Conservation (phyloP, 2,113 vertebrate species). For the Aphyosemion australe region DNA sequence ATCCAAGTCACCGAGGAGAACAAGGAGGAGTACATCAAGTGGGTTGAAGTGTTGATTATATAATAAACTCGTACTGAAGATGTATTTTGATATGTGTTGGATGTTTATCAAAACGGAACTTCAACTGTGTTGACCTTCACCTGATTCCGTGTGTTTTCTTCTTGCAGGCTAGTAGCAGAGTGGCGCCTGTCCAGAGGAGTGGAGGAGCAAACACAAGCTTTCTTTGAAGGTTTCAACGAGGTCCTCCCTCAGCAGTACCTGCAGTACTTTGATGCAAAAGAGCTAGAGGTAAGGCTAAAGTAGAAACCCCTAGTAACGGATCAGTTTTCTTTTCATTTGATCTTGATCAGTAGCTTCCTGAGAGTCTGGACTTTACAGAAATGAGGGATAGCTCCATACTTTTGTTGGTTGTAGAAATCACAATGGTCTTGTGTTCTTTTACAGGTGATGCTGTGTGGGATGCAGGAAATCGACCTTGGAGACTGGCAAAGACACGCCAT, state of each 20-base stretch:
- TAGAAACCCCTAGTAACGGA: not conserved
- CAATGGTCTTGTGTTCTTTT: not conserved
- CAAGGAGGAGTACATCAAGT: slow-evolving; percentile 99
- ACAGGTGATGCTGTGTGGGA: slow-evolving; percentile 97
- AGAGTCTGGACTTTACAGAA: not conserved
- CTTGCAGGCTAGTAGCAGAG: slow-evolving; percentile 90
- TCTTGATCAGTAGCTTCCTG: too few relatives aligned
- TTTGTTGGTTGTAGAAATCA: not conserved
- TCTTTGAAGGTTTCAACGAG: slow-evolving; percentile 98
- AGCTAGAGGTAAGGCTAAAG: slow-evolving; percentile 86
- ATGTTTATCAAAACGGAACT: not conserved
- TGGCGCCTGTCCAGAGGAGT: slow-evolving; percentile 96
- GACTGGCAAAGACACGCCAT: slow-evolving; percentile 97
- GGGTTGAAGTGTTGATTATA: not conserved
- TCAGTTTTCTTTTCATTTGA: too few relatives aligned
- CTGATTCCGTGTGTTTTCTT: not conserved
- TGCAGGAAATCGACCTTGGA: slow-evolving; percentile 96
- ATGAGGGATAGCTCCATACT: not conserved
- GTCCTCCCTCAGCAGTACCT: slow-evolving; percentile 97
- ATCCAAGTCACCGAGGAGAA: slow-evolving; percentile 97
- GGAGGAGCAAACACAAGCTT: slow-evolving; percentile 96
- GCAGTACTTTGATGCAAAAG: slow-evolving; percentile 98
- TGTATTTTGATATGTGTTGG: not conserved
- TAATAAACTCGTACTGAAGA: not conserved
- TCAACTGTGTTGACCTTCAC: not conserved